Conservation (phyloP, 2,797 vertebrate genomes). For the Antennarius maculatus region DNA sequence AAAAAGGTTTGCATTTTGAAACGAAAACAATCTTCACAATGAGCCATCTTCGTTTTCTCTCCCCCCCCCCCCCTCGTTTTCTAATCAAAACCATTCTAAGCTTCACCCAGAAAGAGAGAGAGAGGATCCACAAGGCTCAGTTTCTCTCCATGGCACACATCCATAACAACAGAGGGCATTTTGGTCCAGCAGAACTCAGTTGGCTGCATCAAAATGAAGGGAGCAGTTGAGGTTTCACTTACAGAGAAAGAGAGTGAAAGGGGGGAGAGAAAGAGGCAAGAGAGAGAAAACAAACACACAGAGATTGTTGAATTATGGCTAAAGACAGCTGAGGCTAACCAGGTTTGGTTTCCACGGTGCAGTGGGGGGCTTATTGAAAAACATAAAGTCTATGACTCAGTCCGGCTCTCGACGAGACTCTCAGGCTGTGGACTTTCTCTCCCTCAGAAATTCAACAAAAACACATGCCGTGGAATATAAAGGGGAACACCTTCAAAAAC, state of each 20-base stretch:
- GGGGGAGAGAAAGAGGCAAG: slow-evolving; percentile 28
- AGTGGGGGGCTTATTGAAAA: slow-evolving; percentile 79
- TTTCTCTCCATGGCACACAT: slow-evolving; percentile 63
- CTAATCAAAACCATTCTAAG: slow-evolving; percentile 64
- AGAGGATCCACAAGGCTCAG: slow-evolving; percentile 41
- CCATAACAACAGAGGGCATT: slow-evolving; percentile 73
- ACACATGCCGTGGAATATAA: slow-evolving; percentile 73
- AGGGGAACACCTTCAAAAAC: slow-evolving; percentile 80
- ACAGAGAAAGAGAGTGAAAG: slow-evolving; percentile 43
- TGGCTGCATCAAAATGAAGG: slow-evolving; percentile 74
- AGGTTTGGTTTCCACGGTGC: slow-evolving; percentile 78
- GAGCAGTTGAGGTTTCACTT: slow-evolving; percentile 78
- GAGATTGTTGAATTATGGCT: slow-evolving; percentile 80
- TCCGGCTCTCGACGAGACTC: slow-evolving; percentile 67
- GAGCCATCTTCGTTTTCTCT: slow-evolving; percentile 33
- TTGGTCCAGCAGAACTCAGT: slow-evolving; percentile 70
- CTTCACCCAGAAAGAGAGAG: slow-evolving; percentile 49
- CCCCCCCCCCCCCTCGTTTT: slow-evolving; percentile 10
- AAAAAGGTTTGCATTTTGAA: slow-evolving; percentile 36
- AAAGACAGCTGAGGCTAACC: slow-evolving; percentile 83
- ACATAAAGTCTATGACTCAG: slow-evolving; percentile 78
- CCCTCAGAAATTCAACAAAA: slow-evolving; percentile 69
- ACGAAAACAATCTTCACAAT: slow-evolving; percentile 44
- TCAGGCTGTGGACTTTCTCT: slow-evolving; percentile 63
- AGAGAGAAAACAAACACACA: slow-evolving; percentile 76